Percentiles rank a stretch among this genome's conserved stretches.
Conservation (phyloP, 2,113 vertebrate genomes). For the Ceuthmochares aereus region DNA sequence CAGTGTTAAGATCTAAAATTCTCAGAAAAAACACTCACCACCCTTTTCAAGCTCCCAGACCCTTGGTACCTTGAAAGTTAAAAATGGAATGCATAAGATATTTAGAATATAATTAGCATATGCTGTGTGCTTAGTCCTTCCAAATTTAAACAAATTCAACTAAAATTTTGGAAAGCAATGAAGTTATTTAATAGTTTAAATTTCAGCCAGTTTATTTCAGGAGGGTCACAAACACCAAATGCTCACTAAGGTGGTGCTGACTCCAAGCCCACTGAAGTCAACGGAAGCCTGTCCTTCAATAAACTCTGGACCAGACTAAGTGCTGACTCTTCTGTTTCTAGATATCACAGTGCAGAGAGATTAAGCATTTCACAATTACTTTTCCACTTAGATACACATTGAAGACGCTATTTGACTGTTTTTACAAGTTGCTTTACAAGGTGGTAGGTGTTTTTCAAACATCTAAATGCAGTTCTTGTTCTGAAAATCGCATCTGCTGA, state of each 20-base stretch:
- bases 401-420: neutral
- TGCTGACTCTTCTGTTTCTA: neutral
- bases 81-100: neutral
- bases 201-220: neutral
- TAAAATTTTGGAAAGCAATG: neutral
- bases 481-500: neutral
- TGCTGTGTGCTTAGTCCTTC: neutral
- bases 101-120: neutral
- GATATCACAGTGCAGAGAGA: neutral
- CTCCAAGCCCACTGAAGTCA: neutral
- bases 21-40: neutral
- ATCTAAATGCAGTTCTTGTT: neutral
- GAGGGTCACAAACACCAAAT: neutral
- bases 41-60: neutral
- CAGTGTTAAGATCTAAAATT: neutral
- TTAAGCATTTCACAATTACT: neutral
- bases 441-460: neutral
- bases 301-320: neutral
- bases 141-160: neutral
- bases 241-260: neutral
- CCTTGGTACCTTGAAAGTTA: neutral
- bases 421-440: slow-evolving; percentile 12
- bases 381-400: neutral
- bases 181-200: neutral
- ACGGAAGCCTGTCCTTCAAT: neutral